Percentiles rank a stretch among this genome's conserved stretches.
Evolutionary conservation across 2,888 invertebrate genomes (phyloP).

Genomic region (Callimorpha dominula): DNA sequence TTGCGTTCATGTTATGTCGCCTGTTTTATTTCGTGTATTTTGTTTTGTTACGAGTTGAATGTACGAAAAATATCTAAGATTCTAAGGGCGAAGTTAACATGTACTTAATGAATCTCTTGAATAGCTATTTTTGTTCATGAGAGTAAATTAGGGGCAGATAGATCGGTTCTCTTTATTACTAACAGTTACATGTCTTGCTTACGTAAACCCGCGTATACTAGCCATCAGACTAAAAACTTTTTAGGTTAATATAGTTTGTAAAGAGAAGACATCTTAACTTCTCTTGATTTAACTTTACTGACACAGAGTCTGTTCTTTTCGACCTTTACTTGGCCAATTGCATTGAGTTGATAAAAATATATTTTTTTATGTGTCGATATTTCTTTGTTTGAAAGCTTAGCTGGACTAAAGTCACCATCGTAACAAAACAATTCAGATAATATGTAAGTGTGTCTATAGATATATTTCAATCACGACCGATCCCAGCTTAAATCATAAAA

Average conservation of each 20-base stretch:
- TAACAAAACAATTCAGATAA: background rate
- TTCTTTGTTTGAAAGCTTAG: too few relatives aligned
- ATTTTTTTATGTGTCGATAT: too few relatives aligned
- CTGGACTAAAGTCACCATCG: background rate
- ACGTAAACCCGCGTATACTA: too few relatives aligned
- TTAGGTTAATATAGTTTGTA: too few relatives aligned
- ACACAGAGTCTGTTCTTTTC: too few relatives aligned
- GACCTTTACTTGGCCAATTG: too few relatives aligned
- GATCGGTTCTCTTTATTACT: background rate
- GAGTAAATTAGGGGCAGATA: background rate
- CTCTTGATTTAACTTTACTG: too few relatives aligned
- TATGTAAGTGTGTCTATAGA: background rate
- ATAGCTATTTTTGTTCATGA: constrained; percentile 23
- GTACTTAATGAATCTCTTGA: constrained; percentile 21
- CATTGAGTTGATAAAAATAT: too few relatives aligned
- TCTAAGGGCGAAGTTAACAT: constrained; percentile 24
- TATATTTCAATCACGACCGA: background rate
- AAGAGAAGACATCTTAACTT: too few relatives aligned
- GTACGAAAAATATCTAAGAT: constrained; percentile 36
- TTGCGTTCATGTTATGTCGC: constrained; percentile 36
- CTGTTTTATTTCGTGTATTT: constrained; percentile 40
- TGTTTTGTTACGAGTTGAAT: constrained; percentile 44
- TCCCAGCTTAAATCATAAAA: background rate
- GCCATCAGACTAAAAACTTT: too few relatives aligned
- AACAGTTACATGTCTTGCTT: background rate